phyloP scores from a whole-genome alignment of 2,113 vertebrate species.

The Paraplagusia blochii region DNA sequence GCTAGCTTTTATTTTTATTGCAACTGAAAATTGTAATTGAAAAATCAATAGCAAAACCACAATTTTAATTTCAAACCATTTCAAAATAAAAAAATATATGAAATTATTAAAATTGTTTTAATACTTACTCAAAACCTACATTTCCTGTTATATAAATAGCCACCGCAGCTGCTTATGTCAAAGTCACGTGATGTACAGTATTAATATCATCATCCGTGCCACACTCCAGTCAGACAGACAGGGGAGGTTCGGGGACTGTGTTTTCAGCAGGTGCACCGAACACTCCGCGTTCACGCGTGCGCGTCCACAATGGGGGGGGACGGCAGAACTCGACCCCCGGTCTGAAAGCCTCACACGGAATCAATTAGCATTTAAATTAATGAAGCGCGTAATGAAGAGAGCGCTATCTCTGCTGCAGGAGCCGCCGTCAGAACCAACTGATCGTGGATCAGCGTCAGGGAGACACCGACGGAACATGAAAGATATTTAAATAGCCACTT shows the following conservation, averaged over 20 bases:
- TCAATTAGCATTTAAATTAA: slow-evolving; percentile 80
- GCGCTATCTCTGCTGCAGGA: slow-evolving; percentile 66
- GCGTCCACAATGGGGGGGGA: slow-evolving; percentile 35
- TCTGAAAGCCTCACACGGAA: slow-evolving; percentile 69
- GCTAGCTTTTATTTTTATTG: too few species aligned
- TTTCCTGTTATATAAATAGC: too few species aligned
- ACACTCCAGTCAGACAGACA: slow-evolving; percentile 60
- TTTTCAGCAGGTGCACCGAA: slow-evolving; percentile 59
- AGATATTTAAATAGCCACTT: slow-evolving; percentile 69
- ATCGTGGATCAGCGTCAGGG: slow-evolving; percentile 56
- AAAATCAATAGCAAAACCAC: too few species aligned
- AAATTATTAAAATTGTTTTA: too few species aligned
- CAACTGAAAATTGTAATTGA: too few species aligned
- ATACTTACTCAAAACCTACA: too few species aligned
- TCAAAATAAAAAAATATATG: too few species aligned
- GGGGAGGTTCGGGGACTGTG: slow-evolving; percentile 57
- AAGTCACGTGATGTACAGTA: slow-evolving; percentile 24
- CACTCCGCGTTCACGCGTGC: slow-evolving; percentile 13
- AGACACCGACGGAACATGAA: slow-evolving; percentile 66
- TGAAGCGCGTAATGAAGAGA: slow-evolving; percentile 72
- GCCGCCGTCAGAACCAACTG: slow-evolving; percentile 38
- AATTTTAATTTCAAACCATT: too few species aligned
- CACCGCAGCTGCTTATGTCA: too few species aligned
- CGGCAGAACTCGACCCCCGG: slow-evolving; percentile 49
- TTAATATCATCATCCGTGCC: slow-evolving; percentile 56